Evolutionary conservation across 2,888 invertebrate genomes (phyloP).

Genomic region (Caenorhabditis angaria): DNA sequence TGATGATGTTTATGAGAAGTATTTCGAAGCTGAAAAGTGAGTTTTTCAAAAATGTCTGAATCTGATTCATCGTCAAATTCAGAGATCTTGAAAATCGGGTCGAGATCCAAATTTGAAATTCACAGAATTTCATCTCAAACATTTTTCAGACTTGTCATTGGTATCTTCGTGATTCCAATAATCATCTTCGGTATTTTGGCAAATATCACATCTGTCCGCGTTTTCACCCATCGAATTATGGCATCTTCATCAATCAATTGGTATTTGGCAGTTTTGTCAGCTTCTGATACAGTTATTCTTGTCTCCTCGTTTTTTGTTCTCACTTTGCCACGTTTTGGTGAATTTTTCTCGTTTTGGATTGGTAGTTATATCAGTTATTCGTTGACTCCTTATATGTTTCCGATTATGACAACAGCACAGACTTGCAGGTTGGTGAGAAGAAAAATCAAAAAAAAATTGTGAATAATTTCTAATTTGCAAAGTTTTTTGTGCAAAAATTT

Average conservation of each 20-base stretch:
- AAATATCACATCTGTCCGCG: constrained; percentile 61
- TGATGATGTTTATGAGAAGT: no score
- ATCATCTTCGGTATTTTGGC: constrained; percentile 63
- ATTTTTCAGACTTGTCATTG: constrained; percentile 48
- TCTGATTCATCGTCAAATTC: background rate
- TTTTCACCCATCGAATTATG: constrained; percentile 68
- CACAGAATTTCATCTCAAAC: no score
- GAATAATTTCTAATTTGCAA: no score
- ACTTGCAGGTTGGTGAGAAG: constrained; percentile 57
- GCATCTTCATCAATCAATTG: constrained; percentile 64
- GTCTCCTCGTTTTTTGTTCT: constrained; percentile 68
- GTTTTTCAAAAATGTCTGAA: background rate
- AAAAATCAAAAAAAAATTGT: no score
- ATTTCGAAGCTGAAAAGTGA: no score
- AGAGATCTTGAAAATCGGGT: background rate
- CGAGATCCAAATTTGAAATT: background rate
- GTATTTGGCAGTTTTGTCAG: constrained; percentile 65
- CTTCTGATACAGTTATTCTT: constrained; percentile 65
- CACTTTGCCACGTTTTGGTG: constrained; percentile 65
- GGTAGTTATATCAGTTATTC: constrained; percentile 65
- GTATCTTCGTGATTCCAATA: constrained; percentile 61
- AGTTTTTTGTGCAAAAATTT: no score
- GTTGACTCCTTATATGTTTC: constrained; percentile 64
- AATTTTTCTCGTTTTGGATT: constrained; percentile 58
- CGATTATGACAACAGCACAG: constrained; percentile 66